Conservation (phyloP, 2,888 invertebrate genomes). For the Steinernema carpocapsae region DNA sequence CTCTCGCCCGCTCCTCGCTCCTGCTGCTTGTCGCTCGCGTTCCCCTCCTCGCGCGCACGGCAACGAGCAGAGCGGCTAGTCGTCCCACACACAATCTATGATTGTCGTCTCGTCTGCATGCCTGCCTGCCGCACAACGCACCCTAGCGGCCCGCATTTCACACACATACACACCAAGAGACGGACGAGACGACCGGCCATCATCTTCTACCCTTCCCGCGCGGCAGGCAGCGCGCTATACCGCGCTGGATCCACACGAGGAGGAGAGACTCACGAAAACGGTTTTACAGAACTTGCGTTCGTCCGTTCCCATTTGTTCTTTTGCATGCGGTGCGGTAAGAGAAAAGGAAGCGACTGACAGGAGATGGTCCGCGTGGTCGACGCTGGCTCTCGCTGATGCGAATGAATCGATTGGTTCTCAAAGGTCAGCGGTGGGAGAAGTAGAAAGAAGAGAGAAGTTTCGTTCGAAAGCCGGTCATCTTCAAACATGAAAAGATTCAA, state of each 20-base stretch:
- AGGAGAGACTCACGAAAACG: slow-evolving; percentile 4
- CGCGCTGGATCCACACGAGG: slow-evolving; percentile 17
- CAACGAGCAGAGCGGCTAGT: slow-evolving; percentile 32
- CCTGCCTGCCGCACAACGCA: slow-evolving; percentile 23
- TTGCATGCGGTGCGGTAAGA: not conserved
- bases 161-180: too few species aligned
- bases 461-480: slow-evolving; percentile 19
- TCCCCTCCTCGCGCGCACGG: slow-evolving; percentile 29
- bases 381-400: not conserved
- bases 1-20: slow-evolving; percentile 26
- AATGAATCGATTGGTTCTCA: slow-evolving; percentile 3
- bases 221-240: slow-evolving; percentile 13
- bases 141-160: slow-evolving; percentile 31
- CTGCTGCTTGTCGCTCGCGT: too few species aligned
- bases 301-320: too few species aligned
- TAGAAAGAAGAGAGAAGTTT: too few species aligned
- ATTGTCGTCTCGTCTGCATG: slow-evolving; percentile 29
- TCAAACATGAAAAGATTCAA: slow-evolving; percentile 8
- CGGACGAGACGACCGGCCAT: slow-evolving; percentile 19
- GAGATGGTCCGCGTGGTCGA: not conserved
- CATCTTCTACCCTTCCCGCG: slow-evolving; percentile 24
- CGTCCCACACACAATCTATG: slow-evolving; percentile 32
- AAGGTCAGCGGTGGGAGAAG: not conserved
- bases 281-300: too few species aligned
- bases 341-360: slow-evolving; percentile 16